phyloP scores from a whole-genome alignment of 1,140 invertebrate genomes.

The Pseudomyrmex pallidus region DNA sequence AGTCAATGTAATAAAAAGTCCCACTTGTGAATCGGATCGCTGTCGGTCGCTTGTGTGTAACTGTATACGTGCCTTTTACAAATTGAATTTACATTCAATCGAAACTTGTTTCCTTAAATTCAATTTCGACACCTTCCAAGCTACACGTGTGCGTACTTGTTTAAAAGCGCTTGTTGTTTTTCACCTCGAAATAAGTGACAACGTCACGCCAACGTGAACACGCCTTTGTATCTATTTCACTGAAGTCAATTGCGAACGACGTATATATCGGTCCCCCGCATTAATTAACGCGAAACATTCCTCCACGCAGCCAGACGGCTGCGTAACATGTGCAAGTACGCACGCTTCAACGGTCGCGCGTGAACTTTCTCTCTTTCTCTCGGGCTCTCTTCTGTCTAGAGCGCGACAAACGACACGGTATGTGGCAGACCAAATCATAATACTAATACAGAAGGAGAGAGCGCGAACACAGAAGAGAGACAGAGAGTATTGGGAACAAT shows the following conservation, averaged over 20 bases:
- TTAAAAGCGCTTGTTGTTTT: no score
- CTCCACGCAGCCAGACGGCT: conserved; percentile 35
- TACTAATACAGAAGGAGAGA: conserved; percentile 33
- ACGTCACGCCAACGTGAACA: not conserved
- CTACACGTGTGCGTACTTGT: not conserved
- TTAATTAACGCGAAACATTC: conserved; percentile 52
- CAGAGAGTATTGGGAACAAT: conserved; percentile 24
- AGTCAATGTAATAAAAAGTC: no score
- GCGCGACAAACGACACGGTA: conserved; percentile 40
- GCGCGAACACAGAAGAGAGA: no score
- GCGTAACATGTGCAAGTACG: conserved; percentile 57
- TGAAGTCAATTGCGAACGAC: conserved; percentile 13
- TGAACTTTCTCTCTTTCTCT: not conserved
- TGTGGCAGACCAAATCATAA: conserved; percentile 49
- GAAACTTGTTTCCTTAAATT: conserved; percentile 19
- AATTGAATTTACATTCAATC: not conserved
- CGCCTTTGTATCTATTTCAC: not conserved
- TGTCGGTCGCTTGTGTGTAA: no score
- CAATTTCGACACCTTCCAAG: not conserved
- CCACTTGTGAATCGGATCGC: no score
- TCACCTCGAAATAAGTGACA: not conserved
- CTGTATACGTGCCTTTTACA: not conserved
- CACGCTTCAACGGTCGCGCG: conserved; percentile 47
- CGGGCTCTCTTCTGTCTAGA: conserved; percentile 2
- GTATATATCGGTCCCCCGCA: conserved; percentile 20